These are phyloP conservation scores for Thecophora atra DNA, from an alignment of 2,888 invertebrate genomes.

Conservation along the genomic window DNA sequence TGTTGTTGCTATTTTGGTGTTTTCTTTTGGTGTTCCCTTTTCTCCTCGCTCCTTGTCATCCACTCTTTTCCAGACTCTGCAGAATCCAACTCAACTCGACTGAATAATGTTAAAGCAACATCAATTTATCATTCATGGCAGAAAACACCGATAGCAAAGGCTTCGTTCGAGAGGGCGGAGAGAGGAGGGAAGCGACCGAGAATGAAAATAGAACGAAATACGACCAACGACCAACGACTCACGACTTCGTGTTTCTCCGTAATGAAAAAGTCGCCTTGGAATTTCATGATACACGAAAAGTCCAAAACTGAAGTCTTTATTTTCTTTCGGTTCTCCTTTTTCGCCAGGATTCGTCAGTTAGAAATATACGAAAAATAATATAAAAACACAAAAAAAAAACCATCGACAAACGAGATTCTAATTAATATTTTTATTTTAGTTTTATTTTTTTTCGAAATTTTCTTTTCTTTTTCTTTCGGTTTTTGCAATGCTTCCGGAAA, in stretches of 20 bases:
- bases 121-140: conserved; percentile 5
- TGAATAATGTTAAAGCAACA: background rate
- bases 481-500: too few relatives aligned
- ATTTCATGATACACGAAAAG: too few relatives aligned
- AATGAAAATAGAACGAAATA: background rate
- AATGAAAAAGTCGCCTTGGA: background rate
- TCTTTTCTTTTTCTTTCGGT: too few relatives aligned
- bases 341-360: background rate
- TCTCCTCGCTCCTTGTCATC: background rate
- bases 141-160: background rate
- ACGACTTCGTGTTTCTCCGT: background rate
- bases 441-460: too few relatives aligned
- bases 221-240: too few relatives aligned
- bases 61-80: background rate
- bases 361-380: too few relatives aligned
- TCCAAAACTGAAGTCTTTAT: background rate
- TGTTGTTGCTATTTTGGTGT: too few relatives aligned
- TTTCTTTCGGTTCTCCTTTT: background rate
- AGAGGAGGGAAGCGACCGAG: background rate
- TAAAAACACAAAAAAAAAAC: background rate
- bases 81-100: too few relatives aligned
- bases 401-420: background rate
- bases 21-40: too few relatives aligned
- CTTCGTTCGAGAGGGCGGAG: too few relatives aligned
- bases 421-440: too few relatives aligned